Base-by-base conservation (phyloP, 2,888 invertebrate genomes). In the Synanthedon vespiformis region DNA sequence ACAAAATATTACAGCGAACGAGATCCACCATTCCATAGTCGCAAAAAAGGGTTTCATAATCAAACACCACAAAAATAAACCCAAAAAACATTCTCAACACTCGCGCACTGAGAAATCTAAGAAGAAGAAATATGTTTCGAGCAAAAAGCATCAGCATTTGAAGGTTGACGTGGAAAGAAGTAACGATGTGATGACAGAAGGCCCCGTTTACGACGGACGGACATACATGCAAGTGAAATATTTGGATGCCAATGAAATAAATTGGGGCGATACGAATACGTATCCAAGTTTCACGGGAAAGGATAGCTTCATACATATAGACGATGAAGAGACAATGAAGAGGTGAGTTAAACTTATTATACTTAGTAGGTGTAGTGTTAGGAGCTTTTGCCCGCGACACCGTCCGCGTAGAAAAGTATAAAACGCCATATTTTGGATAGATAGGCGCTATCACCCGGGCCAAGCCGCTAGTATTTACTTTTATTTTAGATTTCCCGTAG, bases 301-400 rank as follows among this genome's bases (percentile, higher is more conserved):
- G 56, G 92, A 94, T 60, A 96, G 96, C 70, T 97, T 94, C 71
- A 92, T 97, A 55, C 94, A 94, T 74, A 96, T 95, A 70, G 94
- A 93, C 63, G 95, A 96, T 74, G 93, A 94, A 50, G 93, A 94
- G 61, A 94, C 96, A 54, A 91, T 95, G 88, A 93, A 94, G 75
- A 92, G 94, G 93, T 93, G 72, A 48, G 5, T 48, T 10, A 34
- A 34, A 8, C 34, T 4, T 22, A 4, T n/a, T n/a, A n/a, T n/a
- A n/a, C n/a, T n/a, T n/a, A n/a, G n/a, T n/a, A n/a, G n/a, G n/a
- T n/a, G n/a, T n/a, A n/a, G n/a, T n/a, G n/a, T n/a, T n/a, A n/a
- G n/a, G n/a, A n/a, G n/a, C n/a, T n/a, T n/a, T n/a, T n/a, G n/a
- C n/a, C n/a, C n/a, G n/a, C n/a, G n/a, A n/a, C n/a, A n/a, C n/a